Base-by-base conservation (phyloP, 2,113 vertebrate genomes). In the Prolemur simus region DNA sequence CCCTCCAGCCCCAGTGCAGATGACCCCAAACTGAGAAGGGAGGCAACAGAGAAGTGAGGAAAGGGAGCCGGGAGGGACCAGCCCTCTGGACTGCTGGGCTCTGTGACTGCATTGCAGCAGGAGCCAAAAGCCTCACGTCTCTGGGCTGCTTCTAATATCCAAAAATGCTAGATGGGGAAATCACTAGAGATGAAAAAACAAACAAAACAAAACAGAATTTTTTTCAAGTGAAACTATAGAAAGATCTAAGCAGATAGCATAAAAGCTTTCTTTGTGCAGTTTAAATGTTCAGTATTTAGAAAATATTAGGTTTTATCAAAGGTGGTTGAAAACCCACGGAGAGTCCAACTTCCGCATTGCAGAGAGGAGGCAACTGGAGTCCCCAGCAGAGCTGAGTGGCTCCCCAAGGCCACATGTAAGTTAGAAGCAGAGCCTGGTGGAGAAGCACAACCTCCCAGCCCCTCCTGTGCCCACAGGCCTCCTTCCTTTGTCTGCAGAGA, bases 151-250 rank as follows among this genome's bases (percentile, higher is more conserved):
- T 94, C 37, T 49, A 34, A 64, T 64, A 49, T 39, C 47, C 2
- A 0, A 39, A 45, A 94, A 37, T 5, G 3, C 34, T 81, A 52
- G 29, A 27, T 2, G 12, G 37, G 5, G 20, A 90, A 60, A 66
- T 45, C 29, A 13, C 42, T 17, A 54, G 52, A 42, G 13, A 39
- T 14, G 1, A 92, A 68, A 63, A 77, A 87, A 32, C 45, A 78
- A 63, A 39, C 52, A 71, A 68, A 80, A 21, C 18, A 49, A 34
- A 32, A 74, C 39, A 49, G n/a, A 9, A n/a, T 6, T 29, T 87
- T 64, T 64, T 34, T 18, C 18, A 95, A 74, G 27, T 64, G 34
- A 78, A 66, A 39, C 52, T 60, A 95, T 39, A 93, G 69, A 42
- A 91, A 80, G 8, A 52, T 29, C 8, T n/a, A 84, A 52, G 17